Evolutionary conservation across 2,797 vertebrate genomes (phyloP), one percentile per base, ranked within the genome.

Genomic region (Danio kyathit): DNA sequence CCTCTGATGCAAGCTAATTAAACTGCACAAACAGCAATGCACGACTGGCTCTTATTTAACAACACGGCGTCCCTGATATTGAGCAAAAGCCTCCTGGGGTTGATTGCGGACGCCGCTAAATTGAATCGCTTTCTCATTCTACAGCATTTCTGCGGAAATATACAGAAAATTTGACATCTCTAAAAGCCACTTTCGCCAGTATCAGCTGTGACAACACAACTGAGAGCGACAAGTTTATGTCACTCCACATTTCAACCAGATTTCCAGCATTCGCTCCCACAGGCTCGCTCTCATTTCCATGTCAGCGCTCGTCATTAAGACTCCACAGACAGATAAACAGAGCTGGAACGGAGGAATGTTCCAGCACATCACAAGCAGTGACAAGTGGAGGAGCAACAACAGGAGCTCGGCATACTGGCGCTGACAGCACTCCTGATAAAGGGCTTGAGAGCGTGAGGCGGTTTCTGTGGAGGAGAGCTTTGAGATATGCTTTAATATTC

Each of bases 401-500:
- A 80, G 60, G 9, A 64, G 19, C 60, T 60, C 77, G 41, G 12
- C 52, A 66, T 67, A 49, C 17, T 44, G n/a, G 46, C 13, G n/a
- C 44, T 66, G 65, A 73, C 17, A 73, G 61, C 8, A 21, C 54
- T 51, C 41, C 61, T 54, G 11, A 64, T 19, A 59, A n/a, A 76
- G 57, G 21, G 41, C 11, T 9, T 60, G 49, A 11, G 51, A 41
- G 65, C n/a, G 44, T 54, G 57, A 81, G 70, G 43, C 6, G 17
- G 59, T 46, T 72, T 74, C 49, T 74, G 51, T 7, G 3, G 40
- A 48, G 49, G 6, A 74, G 75, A 82, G 61, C 48, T 43, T 48
- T 43, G 57, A 84, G 70, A 74, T 60, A 4, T 51, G 72, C 74
- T 86, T 90, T 86, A 84, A 89, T 87, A 90, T 91, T 87, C 83